Conservation (phyloP, 2,113 vertebrate genomes). For the Peucedramus taeniatus region DNA sequence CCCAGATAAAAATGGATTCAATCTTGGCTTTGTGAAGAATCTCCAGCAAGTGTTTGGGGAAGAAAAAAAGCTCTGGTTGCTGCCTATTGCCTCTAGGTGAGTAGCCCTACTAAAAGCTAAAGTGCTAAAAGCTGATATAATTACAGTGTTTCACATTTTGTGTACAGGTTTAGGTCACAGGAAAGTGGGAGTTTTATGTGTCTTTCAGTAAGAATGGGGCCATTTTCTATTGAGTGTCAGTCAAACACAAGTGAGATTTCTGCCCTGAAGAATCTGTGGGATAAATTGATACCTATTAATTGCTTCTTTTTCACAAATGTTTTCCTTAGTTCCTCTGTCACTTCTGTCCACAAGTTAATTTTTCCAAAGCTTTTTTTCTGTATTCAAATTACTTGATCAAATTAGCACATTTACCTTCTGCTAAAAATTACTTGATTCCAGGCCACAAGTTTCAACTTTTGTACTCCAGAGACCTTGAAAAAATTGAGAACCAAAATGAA, state of each 20-base stretch:
- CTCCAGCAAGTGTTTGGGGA: conserved; percentile 94
- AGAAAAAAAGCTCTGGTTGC: conserved; percentile 86
- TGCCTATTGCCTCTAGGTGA: conserved; percentile 90
- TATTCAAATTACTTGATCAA: background rate
- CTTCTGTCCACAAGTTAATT: background rate
- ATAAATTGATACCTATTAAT: background rate
- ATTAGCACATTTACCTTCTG: background rate
- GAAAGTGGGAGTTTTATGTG: background rate
- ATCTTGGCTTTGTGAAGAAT: conserved; percentile 86
- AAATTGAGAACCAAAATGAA: background rate
- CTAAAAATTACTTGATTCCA: background rate
- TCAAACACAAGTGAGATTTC: background rate
- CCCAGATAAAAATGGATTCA: conserved; percentile 93
- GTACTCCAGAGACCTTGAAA: background rate
- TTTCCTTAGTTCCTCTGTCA: background rate
- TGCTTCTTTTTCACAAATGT: background rate
- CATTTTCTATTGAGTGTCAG: background rate
- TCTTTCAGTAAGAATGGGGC: background rate
- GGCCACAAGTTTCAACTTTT: background rate
- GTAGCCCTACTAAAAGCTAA: background rate
- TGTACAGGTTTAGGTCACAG: background rate
- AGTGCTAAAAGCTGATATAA: background rate
- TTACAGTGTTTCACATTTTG: background rate
- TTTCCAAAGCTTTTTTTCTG: background rate
- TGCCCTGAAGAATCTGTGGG: background rate